Conservation (phyloP, 2,113 vertebrate species). For the Murina feae region DNA sequence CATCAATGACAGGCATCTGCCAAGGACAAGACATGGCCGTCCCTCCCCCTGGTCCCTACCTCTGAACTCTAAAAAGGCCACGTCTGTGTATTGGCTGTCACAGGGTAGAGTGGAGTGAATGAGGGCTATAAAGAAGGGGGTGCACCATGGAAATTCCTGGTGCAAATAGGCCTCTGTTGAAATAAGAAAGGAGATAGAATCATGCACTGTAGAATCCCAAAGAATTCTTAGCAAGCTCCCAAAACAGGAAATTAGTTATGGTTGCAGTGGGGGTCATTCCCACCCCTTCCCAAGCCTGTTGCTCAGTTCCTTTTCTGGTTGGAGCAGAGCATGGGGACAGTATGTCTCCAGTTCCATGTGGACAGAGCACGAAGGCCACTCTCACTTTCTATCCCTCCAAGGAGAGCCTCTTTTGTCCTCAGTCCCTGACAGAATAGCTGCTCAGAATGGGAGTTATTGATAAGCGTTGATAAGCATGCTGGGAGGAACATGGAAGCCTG, state of each 20-base stretch:
- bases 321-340: not conserved
- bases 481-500: not conserved
- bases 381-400: not conserved
- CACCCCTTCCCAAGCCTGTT: not conserved
- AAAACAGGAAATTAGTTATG: not conserved
- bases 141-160: not conserved
- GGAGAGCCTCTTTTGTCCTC: not conserved
- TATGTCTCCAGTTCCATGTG: not conserved
- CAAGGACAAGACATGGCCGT: not conserved
- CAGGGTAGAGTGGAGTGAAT: not conserved
- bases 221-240: constrained; percentile 60
- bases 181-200: not conserved
- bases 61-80: not conserved
- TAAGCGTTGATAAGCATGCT: not conserved
- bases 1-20: constrained; percentile 40
- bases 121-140: not conserved
- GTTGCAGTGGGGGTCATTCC: accelerated
- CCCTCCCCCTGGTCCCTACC: not conserved
- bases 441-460: not conserved
- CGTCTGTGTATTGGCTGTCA: not conserved
- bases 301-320: not conserved
- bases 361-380: not conserved
- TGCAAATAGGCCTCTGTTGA: constrained; percentile 24
- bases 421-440: not conserved
- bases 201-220: not conserved